A percentile compares a stretch with the other conserved stretches of the same genome.
Conservation (phyloP, 2,797 vertebrate species). For the Syngnathus acus region DNA sequence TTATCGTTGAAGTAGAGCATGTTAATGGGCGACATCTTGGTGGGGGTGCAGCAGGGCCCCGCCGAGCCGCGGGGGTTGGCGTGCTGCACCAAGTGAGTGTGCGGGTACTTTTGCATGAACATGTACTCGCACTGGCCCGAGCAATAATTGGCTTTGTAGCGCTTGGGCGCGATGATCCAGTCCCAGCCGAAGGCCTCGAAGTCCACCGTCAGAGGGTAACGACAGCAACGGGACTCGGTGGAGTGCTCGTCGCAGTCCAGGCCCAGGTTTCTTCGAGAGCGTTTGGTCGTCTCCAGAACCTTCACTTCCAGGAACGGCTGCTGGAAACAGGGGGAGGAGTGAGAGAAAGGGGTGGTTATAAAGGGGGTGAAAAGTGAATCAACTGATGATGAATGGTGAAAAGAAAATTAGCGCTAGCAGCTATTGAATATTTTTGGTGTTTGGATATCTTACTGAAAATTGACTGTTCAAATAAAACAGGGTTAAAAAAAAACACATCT, state of each 20-base stretch:
- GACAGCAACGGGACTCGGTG: conserved; percentile 94
- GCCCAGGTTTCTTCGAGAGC: conserved; percentile 88
- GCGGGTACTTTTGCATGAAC: conserved; percentile 99
- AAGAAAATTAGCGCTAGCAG: not conserved
- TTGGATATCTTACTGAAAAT: too few relatives aligned
- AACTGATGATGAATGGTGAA: not conserved
- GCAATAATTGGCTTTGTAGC: conserved; percentile 99
- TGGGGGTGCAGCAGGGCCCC: conserved; percentile 95
- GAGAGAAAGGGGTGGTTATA: conserved; percentile 64
- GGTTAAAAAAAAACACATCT: too few relatives aligned
- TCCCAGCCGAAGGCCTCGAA: conserved; percentile 99
- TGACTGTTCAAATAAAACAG: too few relatives aligned
- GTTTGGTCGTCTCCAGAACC: conserved; percentile 93
- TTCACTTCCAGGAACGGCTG: conserved; percentile 98
- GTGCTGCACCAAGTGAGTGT: conserved; percentile 96
- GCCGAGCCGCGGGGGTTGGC: conserved; percentile 93
- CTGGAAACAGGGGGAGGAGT: conserved; percentile 70
- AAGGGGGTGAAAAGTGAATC: conserved; percentile 17
- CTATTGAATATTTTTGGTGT: too few relatives aligned
- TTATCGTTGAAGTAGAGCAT: conserved; percentile 99
- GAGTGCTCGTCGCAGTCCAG: conserved; percentile 97
- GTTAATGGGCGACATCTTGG: conserved; percentile 99
- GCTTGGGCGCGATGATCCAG: conserved; percentile 98
- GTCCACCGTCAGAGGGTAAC: conserved; percentile 95
- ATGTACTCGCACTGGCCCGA: conserved; percentile 99